These are phyloP conservation scores for Ypsolopha sequella DNA, from an alignment of 2,888 invertebrate species.

Conservation along the genomic window DNA sequence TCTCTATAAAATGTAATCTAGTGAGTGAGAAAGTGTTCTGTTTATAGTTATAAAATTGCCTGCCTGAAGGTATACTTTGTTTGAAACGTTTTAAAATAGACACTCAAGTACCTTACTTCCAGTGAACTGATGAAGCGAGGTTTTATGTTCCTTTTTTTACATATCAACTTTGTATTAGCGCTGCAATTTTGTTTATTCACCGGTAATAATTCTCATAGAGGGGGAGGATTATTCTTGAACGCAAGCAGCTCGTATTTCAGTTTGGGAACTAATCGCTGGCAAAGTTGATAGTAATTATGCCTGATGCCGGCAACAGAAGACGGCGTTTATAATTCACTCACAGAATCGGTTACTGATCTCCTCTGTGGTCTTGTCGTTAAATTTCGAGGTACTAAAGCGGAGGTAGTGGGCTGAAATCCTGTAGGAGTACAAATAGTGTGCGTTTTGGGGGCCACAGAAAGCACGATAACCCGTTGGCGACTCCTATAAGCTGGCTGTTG, in stretches of 20 bases:
- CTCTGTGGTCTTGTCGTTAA: background rate
- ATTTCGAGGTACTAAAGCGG: no score
- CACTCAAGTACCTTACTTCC: no score
- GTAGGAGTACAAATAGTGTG: no score
- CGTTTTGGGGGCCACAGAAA: no score
- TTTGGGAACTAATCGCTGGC: slow-evolving; percentile 52
- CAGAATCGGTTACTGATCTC: slow-evolving; percentile 18
- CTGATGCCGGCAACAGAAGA: slow-evolving; percentile 19
- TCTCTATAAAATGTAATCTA: slow-evolving; percentile 37
- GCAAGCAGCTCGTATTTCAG: slow-evolving; percentile 52
- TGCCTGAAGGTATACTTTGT: background rate
- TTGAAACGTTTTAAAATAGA: background rate
- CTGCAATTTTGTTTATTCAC: slow-evolving; percentile 45
- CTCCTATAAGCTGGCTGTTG: no score
- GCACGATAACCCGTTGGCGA: no score
- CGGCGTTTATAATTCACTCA: slow-evolving; percentile 44
- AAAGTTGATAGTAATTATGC: slow-evolving; percentile 49
- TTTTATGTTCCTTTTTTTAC: no score
- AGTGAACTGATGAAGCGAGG: no score
- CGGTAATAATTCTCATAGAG: slow-evolving; percentile 47
- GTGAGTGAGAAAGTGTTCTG: background rate
- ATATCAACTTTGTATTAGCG: background rate
- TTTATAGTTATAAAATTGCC: background rate
- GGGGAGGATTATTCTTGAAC: slow-evolving; percentile 54
- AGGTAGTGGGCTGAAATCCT: no score